A percentile compares a stretch with the other conserved stretches of the same genome.
These are phyloP conservation scores for Pseudolycoriella hygida DNA, from an alignment of 2,888 invertebrate genomes.

Conservation along the genomic window DNA sequence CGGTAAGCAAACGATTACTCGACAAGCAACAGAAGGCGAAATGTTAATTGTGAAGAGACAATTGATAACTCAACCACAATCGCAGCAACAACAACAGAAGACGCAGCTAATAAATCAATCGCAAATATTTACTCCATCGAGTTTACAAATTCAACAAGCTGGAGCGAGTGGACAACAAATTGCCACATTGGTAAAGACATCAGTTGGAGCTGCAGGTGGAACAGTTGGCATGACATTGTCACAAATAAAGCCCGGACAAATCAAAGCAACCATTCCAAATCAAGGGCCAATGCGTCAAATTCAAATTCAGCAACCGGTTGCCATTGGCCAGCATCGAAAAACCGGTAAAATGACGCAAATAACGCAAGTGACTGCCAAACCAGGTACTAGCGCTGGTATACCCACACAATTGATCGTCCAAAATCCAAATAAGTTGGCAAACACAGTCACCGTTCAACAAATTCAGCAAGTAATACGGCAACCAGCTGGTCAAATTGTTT, in stretches of 20 bases:
- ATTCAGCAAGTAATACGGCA: conserved; percentile 53
- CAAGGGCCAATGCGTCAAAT: conserved; percentile 42
- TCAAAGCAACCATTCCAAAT: conserved; percentile 37
- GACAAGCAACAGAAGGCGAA: conserved; percentile 38
- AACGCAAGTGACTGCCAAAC: conserved; percentile 13
- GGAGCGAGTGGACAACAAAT: conserved; percentile 18
- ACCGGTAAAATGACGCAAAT: conserved; percentile 41
- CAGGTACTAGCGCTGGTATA: conserved; percentile 29
- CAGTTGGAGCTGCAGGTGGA: conserved; percentile 24
- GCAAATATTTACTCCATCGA: conserved; percentile 40
- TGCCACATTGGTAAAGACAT: conserved; percentile 21
- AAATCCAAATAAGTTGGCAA: conserved; percentile 31
- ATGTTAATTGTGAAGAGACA: conserved; percentile 38
- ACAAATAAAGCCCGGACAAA: conserved; percentile 27
- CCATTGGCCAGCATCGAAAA: conserved; percentile 36
- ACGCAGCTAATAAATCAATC: conserved; percentile 30
- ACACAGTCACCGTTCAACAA: conserved; percentile 54
- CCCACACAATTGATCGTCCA: conserved; percentile 56
- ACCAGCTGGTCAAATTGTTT: conserved; percentile 24
- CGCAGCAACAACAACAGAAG: conserved; percentile 18
- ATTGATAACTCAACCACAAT: neutral
- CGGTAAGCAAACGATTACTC: conserved; percentile 30
- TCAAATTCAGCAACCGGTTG: conserved; percentile 20
- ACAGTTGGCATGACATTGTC: conserved; percentile 27
- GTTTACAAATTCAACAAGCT: conserved; percentile 24